Evolutionary conservation across 2,797 vertebrate genomes (phyloP).

Genomic region (Euthynnus affinis): DNA sequence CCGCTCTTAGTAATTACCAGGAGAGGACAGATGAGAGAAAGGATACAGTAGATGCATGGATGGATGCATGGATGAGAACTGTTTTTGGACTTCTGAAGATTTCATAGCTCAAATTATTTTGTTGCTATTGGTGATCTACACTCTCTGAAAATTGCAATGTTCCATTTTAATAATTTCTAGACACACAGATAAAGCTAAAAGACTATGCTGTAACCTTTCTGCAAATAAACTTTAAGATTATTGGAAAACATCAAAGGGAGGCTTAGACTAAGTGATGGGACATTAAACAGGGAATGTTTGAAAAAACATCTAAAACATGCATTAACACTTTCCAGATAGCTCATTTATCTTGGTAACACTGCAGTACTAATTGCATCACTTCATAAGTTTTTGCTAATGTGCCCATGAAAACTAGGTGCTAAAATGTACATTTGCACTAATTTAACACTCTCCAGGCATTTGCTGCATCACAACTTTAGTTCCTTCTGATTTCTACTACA

Average conservation of each 20-base stretch:
- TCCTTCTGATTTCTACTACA: conserved; percentile 23
- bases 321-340: conserved; percentile 13
- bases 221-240: conserved; percentile 21
- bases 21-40: conserved; percentile 60
- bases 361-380: conserved; percentile 31
- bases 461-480: conserved; percentile 17
- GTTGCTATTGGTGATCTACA: conserved; percentile 37
- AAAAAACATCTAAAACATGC: conserved; percentile 6
- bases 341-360: conserved; percentile 27
- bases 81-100: conserved; percentile 47
- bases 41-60: conserved; percentile 51
- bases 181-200: conserved; percentile 8
- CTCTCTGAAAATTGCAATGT: conserved; percentile 32
- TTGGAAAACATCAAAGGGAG: conserved; percentile 11
- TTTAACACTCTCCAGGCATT: conserved; percentile 37
- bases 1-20: conserved; percentile 72
- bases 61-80: conserved; percentile 47
- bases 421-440: conserved; percentile 33
- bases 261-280: background rate
- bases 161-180: conserved; percentile 22
- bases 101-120: conserved; percentile 37
- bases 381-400: conserved; percentile 28
- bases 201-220: conserved; percentile 20
- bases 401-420: conserved; percentile 31
- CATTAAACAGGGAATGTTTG: background rate